Evolutionary conservation across 2,888 invertebrate species (phyloP), one percentile per base, ranked within the genome.

Genomic region (Andrena dorsata): DNA sequence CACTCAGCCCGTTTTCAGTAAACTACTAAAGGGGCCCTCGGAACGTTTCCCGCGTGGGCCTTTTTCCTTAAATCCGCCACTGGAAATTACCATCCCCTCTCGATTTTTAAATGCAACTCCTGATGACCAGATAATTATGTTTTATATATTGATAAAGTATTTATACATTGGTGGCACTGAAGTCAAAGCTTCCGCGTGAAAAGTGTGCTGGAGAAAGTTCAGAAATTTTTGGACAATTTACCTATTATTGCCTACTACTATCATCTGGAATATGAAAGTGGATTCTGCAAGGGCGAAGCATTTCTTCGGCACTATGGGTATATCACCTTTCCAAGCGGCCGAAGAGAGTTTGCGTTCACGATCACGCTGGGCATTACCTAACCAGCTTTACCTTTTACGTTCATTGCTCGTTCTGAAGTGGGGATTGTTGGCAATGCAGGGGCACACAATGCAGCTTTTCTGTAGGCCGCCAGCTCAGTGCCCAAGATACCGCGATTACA

Each of bases 401-500:
- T 82, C 86, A 79, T 87, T 86, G 77, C 83, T 83, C 64, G 86
- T 30, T 56, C 79, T 70, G 78, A 85, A 89, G 90, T 89, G 90
- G 88, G 90, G 89, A 87, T 88, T 80, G 88, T 84, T 82, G 84
- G 80, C 79, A 68, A 84, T 90, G 83, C 80, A 85, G 83, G 82
- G 63, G 83, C 84, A 84, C 68, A 83, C 87, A 88, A 89, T 88
- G 82, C 88, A 80, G 86, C 87, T 87, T 88, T 88, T 87, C 89
- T 84, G 85, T 80, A 87, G 63, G 61, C 28, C 41, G 35, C 51
- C 51, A 58, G 70, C 95, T 30, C 96, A 96, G 96, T 93, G 92
- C 49, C 95, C 68, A 53, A 16, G 65, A 79, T 64, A 84, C 28
- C 60, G 56, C 66, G 82, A 76, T 86, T 56, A 65, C 73, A 66